These are phyloP conservation scores for Seladonia tumulorum DNA, from an alignment of 2,888 invertebrate species.

Conservation along the genomic window DNA sequence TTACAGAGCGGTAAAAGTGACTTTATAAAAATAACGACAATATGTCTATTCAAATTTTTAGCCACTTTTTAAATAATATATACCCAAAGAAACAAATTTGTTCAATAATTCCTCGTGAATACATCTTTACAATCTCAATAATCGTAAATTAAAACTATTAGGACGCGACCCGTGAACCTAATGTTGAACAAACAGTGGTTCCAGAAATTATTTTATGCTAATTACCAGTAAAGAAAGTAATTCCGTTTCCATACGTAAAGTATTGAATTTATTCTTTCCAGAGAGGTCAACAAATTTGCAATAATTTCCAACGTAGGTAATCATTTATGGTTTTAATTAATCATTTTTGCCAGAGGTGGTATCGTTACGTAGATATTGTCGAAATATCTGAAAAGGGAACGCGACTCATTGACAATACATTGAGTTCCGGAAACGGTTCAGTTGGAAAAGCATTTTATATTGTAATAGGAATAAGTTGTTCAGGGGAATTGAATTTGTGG, in stretches of 20 bases:
- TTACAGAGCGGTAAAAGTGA: background rate
- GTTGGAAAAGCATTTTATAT: constrained; percentile 9
- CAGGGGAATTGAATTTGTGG: background rate
- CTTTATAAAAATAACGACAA: background rate
- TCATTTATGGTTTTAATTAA: background rate
- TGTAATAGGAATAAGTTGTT: background rate
- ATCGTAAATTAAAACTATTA: too few relatives aligned
- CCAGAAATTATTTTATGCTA: background rate
- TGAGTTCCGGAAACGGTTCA: constrained; percentile 7
- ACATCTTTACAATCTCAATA: too few relatives aligned
- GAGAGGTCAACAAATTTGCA: background rate
- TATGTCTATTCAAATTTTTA: too few relatives aligned
- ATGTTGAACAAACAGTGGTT: background rate
- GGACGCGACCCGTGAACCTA: background rate
- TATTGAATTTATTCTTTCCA: background rate
- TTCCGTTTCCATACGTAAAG: background rate
- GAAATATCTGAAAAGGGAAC: background rate
- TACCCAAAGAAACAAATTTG: too few relatives aligned
- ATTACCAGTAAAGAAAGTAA: background rate
- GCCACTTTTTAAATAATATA: too few relatives aligned
- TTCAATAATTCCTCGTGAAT: too few relatives aligned
- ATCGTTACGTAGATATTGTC: background rate
- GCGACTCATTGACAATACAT: background rate
- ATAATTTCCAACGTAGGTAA: background rate
- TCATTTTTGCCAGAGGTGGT: background rate